phyloP scores from a whole-genome alignment of 2,888 invertebrate genomes.

The Trachelus troglodyta region DNA sequence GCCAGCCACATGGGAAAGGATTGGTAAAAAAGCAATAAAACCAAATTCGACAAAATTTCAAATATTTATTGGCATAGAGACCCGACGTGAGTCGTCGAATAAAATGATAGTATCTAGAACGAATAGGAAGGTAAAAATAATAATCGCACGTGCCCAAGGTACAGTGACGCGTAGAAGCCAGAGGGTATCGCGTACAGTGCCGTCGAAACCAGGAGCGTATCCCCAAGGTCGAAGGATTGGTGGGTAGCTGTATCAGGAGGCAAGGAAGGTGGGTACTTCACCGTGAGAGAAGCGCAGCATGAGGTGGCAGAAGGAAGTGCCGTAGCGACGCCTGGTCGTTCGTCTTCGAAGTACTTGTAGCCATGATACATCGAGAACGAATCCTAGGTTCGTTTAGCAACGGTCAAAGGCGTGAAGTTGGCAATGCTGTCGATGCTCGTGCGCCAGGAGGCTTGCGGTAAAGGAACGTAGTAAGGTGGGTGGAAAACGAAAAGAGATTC shows the following conservation, averaged over 20 bases:
- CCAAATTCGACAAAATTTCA: neutral
- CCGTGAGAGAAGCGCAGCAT: neutral
- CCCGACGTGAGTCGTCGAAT: neutral
- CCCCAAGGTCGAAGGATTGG: neutral
- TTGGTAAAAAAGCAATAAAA: neutral
- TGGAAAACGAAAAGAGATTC: too few relatives aligned
- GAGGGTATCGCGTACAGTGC: neutral
- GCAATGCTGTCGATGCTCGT: neutral
- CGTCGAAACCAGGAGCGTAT: neutral
- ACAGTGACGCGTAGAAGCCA: neutral
- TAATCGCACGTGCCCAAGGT: neutral
- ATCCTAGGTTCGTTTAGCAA: neutral
- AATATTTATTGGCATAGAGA: neutral
- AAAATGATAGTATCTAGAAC: neutral
- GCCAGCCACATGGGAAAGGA: neutral
- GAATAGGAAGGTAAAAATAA: neutral
- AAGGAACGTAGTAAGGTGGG: neutral
- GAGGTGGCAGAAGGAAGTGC: neutral
- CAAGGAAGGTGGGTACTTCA: neutral
- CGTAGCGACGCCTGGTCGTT: neutral
- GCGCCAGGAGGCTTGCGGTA: neutral
- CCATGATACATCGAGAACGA: neutral
- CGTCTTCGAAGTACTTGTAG: neutral
- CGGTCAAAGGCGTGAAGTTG: neutral
- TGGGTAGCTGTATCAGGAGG: neutral